Evolutionary conservation across 2,113 vertebrate genomes (phyloP), one percentile per base, ranked within the genome.

Genomic region (Anoura caudifer): DNA sequence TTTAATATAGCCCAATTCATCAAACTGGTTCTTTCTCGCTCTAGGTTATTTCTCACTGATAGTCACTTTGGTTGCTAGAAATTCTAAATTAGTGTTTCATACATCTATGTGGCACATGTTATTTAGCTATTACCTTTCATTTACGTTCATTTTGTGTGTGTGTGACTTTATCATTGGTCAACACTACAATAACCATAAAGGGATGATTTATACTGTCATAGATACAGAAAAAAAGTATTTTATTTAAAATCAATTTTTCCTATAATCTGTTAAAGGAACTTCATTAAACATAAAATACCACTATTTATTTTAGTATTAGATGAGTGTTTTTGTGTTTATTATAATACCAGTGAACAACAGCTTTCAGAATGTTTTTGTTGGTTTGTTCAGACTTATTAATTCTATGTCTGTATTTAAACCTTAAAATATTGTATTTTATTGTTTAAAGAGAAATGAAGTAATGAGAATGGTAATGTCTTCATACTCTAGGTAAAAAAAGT

Each of bases 1-100:
- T 98, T 98, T 97, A 98, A 97, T 98, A 96, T 90, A 97, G 33
- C 41, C 59, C 67, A 98, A 95, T 98, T 98, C 84, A 98, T 98
- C 97, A 98, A 97, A 97, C 52, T 95, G 94, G 96, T 97, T 97
- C 54, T 97, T 98, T 97, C 70, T 98, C 97, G 83, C 96, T 98
- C 43, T 96, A 95, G 84, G 94, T 98, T 98, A 97, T 98, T 98
- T 97, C 95, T 98, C 97, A 96, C 70, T 97, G 94, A 97, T 98
- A 98, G 93, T 98, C 65, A 77, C 67, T 97, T 97, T 98, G 52
- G 90, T 96, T 97, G 61, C 43, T 97, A 59, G 81, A 88, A 96
- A 86, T 96, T 98, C 97, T 96, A 98, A 98, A 97, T 96, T 93
- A 97, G 70, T 92, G 76, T 95, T 98, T 97, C 82, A 94, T 94